Evolutionary conservation across 2,888 invertebrate genomes (phyloP), one percentile per base, ranked within the genome.

Genomic region (Muschampia plurimacula): DNA sequence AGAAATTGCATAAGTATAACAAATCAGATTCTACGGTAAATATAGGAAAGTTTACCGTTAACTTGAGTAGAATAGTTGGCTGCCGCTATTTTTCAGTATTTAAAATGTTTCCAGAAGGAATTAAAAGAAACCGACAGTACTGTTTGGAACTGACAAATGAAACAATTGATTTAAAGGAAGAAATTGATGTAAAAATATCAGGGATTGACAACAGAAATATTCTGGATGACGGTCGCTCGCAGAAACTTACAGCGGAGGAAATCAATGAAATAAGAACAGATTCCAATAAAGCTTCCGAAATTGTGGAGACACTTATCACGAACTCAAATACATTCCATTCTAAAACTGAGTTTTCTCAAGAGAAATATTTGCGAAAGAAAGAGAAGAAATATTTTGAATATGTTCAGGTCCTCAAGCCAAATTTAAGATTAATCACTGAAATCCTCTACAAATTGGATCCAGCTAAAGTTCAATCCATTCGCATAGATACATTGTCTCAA

Each of bases 291-390:
- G 98, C 98, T 0, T 96, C 96, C 22, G 97, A 97, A 82, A 98
- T 99, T 77, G 96, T 99, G 6, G 97, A 96, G 76, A 97, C 97
- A 70, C 95, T 99, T 13, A 97, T 99, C 67, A 97, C 97, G 75
- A 99, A 99, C 86, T 99, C 99, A 15, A 97, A 96, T 78, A 98
- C 99, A 0, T 99, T 99, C 88, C 95, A 96, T 52, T 95, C 96
- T 72, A 99, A 99, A 95, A 99, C 99, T 0, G 98, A 97, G 82
- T 99, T 97, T 88, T 97, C 97, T 0, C 98, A 99, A 88, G 98
- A 98, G 80, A 99, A 99, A 87, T 99, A 99, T 88, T 95, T 99
- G 60, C 97, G 97, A 81, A 99, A 99, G 87, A 99, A 99, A 88
- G 97, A 98, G 82, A 97, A 97, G 81, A 99, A 99, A 90, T 99